A percentile compares a stretch with the other conserved stretches of the same genome.
These are phyloP conservation scores for Nasonia longicornis DNA, from an alignment of 1,140 invertebrate species.

Conservation along the genomic window DNA sequence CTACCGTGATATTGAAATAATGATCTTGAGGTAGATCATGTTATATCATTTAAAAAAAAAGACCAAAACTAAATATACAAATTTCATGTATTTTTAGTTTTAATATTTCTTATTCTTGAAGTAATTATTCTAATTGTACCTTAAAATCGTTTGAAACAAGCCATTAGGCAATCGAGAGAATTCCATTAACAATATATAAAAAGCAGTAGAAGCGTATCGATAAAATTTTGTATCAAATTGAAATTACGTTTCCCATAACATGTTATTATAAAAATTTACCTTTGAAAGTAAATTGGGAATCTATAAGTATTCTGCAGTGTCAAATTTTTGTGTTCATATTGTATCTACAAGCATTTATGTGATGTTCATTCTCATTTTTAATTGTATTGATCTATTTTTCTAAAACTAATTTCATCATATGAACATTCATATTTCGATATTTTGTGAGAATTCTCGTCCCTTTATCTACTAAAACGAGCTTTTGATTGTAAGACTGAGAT, in stretches of 20 bases:
- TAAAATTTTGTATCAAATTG: not conserved
- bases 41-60: not conserved
- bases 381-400: not conserved
- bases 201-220: not conserved
- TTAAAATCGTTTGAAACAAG: not conserved
- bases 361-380: conserved; percentile 19
- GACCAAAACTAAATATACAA: not conserved
- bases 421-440: not conserved
- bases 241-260: conserved; percentile 1
- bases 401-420: not conserved
- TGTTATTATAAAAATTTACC: not conserved
- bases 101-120: conserved; percentile 11
- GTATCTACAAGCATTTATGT: conserved; percentile 18
- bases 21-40: not conserved
- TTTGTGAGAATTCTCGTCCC: not conserved
- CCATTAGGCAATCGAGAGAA: not conserved
- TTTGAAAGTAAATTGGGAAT: not conserved
- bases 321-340: conserved; percentile 21
- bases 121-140: not conserved
- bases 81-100: conserved; percentile 14
- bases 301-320: not conserved
- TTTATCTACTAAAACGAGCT: not conserved
- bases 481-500: not conserved
- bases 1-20: not conserved
- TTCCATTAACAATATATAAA: not conserved